Conservation (phyloP, 2,888 invertebrate species). For the Dynastes grantii region DNA sequence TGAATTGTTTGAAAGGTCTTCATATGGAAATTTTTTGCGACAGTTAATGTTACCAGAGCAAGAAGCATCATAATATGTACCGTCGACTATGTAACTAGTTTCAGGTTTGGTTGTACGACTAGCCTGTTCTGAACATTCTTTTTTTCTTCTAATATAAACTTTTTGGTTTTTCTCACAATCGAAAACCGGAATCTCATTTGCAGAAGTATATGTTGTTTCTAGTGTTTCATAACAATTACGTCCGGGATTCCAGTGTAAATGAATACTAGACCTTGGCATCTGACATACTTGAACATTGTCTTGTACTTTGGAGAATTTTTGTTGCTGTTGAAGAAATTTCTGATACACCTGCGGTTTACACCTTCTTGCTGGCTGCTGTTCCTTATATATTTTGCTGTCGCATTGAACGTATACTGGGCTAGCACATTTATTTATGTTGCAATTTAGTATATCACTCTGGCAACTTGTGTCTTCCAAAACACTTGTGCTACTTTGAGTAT, state of each 20-base stretch:
- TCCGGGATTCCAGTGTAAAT: constrained; percentile 28
- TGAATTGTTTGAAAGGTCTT: background rate
- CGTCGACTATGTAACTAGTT: background rate
- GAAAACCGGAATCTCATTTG: background rate
- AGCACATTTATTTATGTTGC: background rate
- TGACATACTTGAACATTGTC: constrained; percentile 4
- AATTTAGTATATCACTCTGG: background rate
- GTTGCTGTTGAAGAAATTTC: constrained; percentile 4
- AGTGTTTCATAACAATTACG: constrained; percentile 20
- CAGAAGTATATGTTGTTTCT: background rate
- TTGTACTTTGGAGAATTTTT: background rate
- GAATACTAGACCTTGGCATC: background rate
- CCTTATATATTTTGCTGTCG: constrained; percentile 7
- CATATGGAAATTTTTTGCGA: background rate
- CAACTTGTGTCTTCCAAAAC: constrained; percentile 18
- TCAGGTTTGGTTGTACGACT: background rate
- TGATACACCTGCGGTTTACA: constrained; percentile 1
- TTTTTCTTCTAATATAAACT: constrained; percentile 2
- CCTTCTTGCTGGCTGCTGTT: background rate
- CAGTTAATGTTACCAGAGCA: background rate
- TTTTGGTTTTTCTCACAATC: background rate
- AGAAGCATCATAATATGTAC: background rate
- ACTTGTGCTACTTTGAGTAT: constrained; percentile 33
- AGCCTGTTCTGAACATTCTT: background rate
- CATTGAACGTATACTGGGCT: constrained; percentile 1